phyloP scores from a whole-genome alignment of 1,140 invertebrate species.

The Nomia melanderi region DNA sequence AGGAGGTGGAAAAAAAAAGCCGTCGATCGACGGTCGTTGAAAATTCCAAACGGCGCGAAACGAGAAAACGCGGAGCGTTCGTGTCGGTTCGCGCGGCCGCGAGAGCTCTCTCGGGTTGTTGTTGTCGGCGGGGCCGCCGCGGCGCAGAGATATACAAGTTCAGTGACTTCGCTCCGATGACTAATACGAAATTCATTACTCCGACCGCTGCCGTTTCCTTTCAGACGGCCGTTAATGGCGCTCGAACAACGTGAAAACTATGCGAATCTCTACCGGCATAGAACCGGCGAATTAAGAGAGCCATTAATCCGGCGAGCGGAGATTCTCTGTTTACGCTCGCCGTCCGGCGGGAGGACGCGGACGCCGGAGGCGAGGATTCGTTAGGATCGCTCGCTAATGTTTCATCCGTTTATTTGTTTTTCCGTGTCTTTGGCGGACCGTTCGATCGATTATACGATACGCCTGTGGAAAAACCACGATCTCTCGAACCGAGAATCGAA shows the following conservation, averaged over 20 bases:
- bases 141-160: constrained; percentile 1
- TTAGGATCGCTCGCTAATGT: too few species aligned
- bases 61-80: not conserved
- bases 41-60: not conserved
- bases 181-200: constrained; percentile 48
- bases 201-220: constrained; percentile 26
- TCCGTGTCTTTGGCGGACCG: too few species aligned
- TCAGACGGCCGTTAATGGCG: constrained; percentile 28
- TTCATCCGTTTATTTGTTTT: too few species aligned
- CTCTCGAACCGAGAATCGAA: too few species aligned
- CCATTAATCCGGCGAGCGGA: not conserved
- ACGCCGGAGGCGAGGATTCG: too few species aligned
- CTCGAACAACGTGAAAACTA: constrained; percentile 13
- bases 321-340: too few species aligned
- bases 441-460: too few species aligned
- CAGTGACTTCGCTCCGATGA: constrained; percentile 36
- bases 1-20: too few species aligned
- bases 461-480: too few species aligned
- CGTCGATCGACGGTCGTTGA: too few species aligned
- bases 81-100: not conserved
- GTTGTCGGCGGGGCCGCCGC: not conserved
- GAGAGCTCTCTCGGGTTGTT: not conserved
- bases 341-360: too few species aligned
- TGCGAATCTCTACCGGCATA: constrained; percentile 5
- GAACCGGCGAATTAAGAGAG: constrained; percentile 11